Evolutionary conservation across 2,797 vertebrate species (phyloP).

Genomic region (Diceros bicornis): DNA sequence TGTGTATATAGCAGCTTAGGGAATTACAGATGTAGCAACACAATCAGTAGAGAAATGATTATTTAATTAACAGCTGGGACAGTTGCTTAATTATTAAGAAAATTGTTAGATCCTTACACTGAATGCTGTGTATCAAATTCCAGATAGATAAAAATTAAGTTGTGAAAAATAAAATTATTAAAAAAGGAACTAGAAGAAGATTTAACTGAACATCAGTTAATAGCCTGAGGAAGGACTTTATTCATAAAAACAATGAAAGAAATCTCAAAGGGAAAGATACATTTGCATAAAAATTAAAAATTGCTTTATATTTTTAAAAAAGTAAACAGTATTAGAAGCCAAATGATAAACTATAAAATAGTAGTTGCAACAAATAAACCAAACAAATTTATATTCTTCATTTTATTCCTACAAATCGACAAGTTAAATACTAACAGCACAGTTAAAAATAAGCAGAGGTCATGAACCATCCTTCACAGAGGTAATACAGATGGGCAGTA

Average conservation of each 20-base stretch:
- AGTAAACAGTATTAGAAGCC: background rate
- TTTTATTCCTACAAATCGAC: background rate
- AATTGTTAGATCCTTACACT: background rate
- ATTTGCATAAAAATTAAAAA: too few relatives aligned
- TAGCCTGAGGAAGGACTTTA: background rate
- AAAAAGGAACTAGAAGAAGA: background rate
- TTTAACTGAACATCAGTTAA: background rate
- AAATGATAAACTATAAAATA: background rate
- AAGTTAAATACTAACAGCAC: background rate
- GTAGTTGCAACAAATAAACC: background rate
- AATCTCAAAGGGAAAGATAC: background rate
- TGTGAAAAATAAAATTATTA: slow-evolving; percentile 2
- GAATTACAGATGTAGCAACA: background rate
- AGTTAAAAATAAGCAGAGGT: background rate
- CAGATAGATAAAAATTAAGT: slow-evolving; percentile 7
- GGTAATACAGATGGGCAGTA: background rate
- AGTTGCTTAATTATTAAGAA: background rate
- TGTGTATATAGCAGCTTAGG: background rate
- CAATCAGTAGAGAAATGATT: background rate
- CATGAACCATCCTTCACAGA: background rate
- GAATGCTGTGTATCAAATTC: background rate
- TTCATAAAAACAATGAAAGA: background rate
- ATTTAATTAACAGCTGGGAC: background rate
- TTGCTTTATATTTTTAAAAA: background rate
- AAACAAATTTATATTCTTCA: background rate